Base-by-base conservation (phyloP, 2,888 invertebrate genomes). In the Mycalesis mineus region DNA sequence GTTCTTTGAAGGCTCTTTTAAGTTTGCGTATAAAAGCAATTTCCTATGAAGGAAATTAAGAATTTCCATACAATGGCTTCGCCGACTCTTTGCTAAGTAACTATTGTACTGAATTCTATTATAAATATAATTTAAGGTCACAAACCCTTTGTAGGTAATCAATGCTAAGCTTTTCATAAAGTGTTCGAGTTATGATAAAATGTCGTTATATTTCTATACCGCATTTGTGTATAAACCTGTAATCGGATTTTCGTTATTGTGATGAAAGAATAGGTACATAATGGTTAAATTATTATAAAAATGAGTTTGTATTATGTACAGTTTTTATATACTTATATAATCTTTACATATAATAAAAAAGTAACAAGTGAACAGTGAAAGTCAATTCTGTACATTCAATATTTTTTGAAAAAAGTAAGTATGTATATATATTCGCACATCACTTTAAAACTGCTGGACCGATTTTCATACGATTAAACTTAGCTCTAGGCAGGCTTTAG, bases 31-130 rank as follows among this genome's bases (percentile, higher is more conserved):
- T 51, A 67, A 66, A 68, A 64, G 67, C 66, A 82, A 84, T 84
- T 85, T 84, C 84, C 83, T 77, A 61, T 39, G 57, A 68, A 78
- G 84, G 82, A 84, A 82, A 84, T 82, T 82, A 81, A 74, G 71
- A 64, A 62, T 61, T 65, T 54, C 52, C 54, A 33, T 39, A 64
- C 58, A 61, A 57, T 49, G 33, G 42, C 48, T 58, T 57, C 52
- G 45, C 51, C 49, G 53, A 58, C 54, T 62, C 56, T 57, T 49
- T 51, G 33, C 55, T 51, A 60, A 58, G 54, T 63, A 58, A 60
- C 50, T 57, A 60, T 60, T 58, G 47, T 62, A 17, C 45, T 44
- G 45, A 57, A 55, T 55, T 61, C 52, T 57, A 56, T 56, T 57
- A 54, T 58, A 37, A 33, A 54, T 54, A 14, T 22, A 22, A 22